Evolutionary conservation across 64 coral and sea anemone species (phyloP).

Genomic region (Dendrophyllia cribrosa): DNA sequence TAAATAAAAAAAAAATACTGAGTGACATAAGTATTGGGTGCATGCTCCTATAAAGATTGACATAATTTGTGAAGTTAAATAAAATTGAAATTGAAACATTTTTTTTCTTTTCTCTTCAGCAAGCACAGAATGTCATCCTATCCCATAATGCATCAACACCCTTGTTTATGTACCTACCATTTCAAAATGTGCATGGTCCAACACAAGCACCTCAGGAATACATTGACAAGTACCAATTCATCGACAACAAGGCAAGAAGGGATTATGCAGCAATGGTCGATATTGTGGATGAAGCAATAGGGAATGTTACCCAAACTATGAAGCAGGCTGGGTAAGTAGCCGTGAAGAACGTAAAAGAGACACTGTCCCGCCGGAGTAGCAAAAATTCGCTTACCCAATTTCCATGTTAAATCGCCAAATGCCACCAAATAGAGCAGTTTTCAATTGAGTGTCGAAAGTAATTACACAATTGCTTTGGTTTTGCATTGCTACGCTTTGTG

Average conservation of each 20-base stretch:
- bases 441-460: too few relatives aligned
- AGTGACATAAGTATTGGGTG: too few relatives aligned
- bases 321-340: slow-evolving; percentile 52
- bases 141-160: slow-evolving; percentile 37
- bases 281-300: slow-evolving; percentile 62
- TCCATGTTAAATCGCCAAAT: neutral
- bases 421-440: too few relatives aligned
- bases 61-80: neutral
- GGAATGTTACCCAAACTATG: slow-evolving; percentile 54
- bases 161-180: slow-evolving; percentile 60
- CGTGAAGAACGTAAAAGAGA: too few relatives aligned
- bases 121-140: slow-evolving; percentile 47
- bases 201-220: slow-evolving; percentile 55
- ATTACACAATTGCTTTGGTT: too few relatives aligned
- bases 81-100: neutral
- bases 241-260: slow-evolving; percentile 16
- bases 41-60: too few relatives aligned
- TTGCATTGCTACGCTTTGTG: too few relatives aligned
- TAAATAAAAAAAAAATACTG: too few relatives aligned
- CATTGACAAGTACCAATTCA: slow-evolving; percentile 31
- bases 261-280: slow-evolving; percentile 59
- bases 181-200: slow-evolving; percentile 64
- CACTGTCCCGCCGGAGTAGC: neutral
- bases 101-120: slow-evolving; percentile 1
- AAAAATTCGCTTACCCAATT: neutral